A percentile compares a stretch with the other conserved stretches of the same genome.
These are phyloP conservation scores for Falco concolor DNA, from an alignment of 2,797 vertebrate genomes.

Conservation along the genomic window DNA sequence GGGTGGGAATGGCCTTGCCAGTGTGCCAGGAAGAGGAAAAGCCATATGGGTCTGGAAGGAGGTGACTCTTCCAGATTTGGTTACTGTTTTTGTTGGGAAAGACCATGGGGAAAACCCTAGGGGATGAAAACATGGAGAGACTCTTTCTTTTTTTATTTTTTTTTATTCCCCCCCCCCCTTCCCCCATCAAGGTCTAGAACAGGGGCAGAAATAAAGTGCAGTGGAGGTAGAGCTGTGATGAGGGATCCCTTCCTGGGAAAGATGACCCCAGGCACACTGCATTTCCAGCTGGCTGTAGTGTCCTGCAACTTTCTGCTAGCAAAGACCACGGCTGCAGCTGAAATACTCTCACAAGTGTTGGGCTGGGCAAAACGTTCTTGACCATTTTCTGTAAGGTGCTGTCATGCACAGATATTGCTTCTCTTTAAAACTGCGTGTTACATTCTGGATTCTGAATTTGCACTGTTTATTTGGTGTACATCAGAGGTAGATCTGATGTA, in stretches of 20 bases:
- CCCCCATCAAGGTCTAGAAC: neutral
- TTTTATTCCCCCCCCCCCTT: too few species aligned
- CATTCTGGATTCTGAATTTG: neutral
- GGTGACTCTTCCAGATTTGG: neutral
- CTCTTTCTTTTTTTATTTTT: neutral
- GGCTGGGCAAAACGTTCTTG: neutral
- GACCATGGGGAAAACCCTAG: neutral
- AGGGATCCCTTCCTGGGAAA: neutral
- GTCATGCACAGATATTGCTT: neutral
- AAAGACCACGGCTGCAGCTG: neutral
- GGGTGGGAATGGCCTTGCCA: neutral
- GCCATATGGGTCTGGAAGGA: neutral
- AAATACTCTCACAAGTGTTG: neutral
- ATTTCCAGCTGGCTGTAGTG: neutral
- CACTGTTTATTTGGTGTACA: neutral
- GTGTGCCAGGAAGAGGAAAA: neutral
- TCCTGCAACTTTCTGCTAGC: neutral
- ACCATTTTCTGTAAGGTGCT: neutral
- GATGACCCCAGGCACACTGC: too few species aligned
- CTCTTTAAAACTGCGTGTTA: neutral
- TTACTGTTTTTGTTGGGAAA: neutral
- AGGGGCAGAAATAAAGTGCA: neutral
- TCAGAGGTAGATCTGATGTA: neutral
- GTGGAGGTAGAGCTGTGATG: neutral
- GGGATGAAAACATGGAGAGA: neutral